Conservation (phyloP, 30 jellyfish, hydroid and myxozoan species). For the Calvadosia cruxmelitensis region DNA sequence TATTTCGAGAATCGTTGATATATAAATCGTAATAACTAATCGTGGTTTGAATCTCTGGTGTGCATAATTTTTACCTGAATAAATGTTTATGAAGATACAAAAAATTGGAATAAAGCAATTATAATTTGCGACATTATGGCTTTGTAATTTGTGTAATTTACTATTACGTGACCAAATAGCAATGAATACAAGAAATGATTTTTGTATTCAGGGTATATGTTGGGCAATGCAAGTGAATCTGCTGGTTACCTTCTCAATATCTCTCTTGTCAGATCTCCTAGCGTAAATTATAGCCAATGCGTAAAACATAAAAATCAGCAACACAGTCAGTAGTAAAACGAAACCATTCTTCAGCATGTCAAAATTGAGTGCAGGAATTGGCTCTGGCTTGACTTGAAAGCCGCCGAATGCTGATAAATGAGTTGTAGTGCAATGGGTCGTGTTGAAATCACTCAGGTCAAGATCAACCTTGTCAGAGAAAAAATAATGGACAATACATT, state of each 20-base stretch:
- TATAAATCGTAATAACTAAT: no score
- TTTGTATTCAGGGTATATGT: no score
- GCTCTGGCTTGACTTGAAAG: slow-evolving; percentile 74
- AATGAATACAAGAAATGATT: no score
- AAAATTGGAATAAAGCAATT: no score
- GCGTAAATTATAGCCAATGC: slow-evolving; percentile 59
- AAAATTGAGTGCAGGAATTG: slow-evolving; percentile 71
- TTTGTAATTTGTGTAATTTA: no score
- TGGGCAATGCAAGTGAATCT: neutral
- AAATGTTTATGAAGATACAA: no score
- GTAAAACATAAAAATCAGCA: slow-evolving; percentile 14
- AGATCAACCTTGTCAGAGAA: slow-evolving; percentile 27
- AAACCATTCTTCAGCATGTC: slow-evolving; percentile 73
- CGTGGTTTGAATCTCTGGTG: no score
- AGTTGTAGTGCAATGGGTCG: slow-evolving; percentile 53
- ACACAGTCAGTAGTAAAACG: slow-evolving; percentile 50
- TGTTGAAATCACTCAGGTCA: slow-evolving; percentile 14
- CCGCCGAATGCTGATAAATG: slow-evolving; percentile 92
- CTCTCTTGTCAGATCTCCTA: slow-evolving; percentile 75
- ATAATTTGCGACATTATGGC: no score
- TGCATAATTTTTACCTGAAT: no score
- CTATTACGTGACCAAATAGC: no score
- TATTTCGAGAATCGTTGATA: no score
- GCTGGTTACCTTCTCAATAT: slow-evolving; percentile 38
- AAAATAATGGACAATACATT: no score